Base-by-base conservation (phyloP, 2,113 vertebrate species). In the Dascyllus trimaculatus region DNA sequence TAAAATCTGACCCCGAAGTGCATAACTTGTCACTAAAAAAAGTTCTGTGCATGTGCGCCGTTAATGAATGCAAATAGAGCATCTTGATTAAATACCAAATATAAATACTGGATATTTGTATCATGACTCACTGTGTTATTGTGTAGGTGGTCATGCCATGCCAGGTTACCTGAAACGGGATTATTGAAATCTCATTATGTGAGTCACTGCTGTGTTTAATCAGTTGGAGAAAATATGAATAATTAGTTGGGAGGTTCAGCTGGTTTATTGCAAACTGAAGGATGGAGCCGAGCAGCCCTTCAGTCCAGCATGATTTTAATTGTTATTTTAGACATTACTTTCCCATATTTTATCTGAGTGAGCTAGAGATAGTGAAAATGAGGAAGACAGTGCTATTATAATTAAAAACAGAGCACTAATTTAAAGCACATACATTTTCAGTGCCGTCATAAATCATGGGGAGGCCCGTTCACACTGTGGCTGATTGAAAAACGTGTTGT, bases 401-500 rank as follows among this genome's bases (percentile, higher is more conserved):
- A 79, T 79, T 51, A 75, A 56, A 45, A 72, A 19, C 19, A 10
- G 24, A 48, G 46, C 29, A 9, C 21, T 65, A 64, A 77, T 68
- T 66, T 67, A 71, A 80, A 35, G 57, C 60, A 22, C 57, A 59
- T 40, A 68, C 70, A 32, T 75, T 61, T 54, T 54, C 21, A 24
- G 13, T 22, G 5, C 19, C 1, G 3, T 45, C 75, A 75, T 82
- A 69, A 78, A 85, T 88, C 75, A 84, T 0, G 0, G 4, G 1
- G 25, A 18, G 57, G 32, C 21, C 29, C 29, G 40, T 67, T 84
- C 68, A 61, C 24, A 56, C 14, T 21, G 0, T 35, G 15, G 66
- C 58, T 52, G 21, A 72, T 54, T 79, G 57, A 66, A 76, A 75
- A 79, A 77, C 61, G 29, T 22, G 75, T 75, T 72, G 22, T 24